Percentiles rank a stretch among this genome's conserved stretches.
Evolutionary conservation across 2,797 vertebrate genomes (phyloP).

Genomic region (Falco cherrug): DNA sequence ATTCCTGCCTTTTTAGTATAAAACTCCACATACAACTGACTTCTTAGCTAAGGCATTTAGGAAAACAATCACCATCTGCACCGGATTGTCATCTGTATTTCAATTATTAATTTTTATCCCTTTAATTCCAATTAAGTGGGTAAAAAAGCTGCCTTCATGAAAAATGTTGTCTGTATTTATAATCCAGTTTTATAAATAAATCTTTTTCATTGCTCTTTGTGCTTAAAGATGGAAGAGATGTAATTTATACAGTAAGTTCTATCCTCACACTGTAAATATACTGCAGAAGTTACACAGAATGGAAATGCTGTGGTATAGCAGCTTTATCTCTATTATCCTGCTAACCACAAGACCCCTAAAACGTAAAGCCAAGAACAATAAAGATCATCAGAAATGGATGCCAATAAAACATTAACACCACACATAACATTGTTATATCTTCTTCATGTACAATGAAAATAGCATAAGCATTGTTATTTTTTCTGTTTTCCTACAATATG

Average conservation of each 20-base stretch:
- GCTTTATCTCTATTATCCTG: not conserved
- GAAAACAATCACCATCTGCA: not conserved
- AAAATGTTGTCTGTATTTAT: not conserved
- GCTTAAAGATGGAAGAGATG: not conserved
- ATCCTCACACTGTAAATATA: not conserved
- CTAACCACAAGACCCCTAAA: not conserved
- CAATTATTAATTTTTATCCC: constrained; percentile 4
- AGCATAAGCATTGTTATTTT: not conserved
- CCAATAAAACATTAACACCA: not conserved
- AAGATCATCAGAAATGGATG: not conserved
- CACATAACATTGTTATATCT: not conserved
- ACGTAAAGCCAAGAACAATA: not conserved
- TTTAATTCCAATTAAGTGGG: not conserved
- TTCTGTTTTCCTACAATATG: not conserved
- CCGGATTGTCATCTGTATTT: not conserved
- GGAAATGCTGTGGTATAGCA: not conserved
- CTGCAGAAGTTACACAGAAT: not conserved
- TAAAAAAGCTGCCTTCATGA: not conserved
- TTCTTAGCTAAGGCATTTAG: not conserved
- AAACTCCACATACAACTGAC: not conserved
- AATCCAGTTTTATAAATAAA: not conserved
- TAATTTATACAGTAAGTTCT: not conserved
- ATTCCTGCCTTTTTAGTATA: not conserved
- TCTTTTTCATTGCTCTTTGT: not conserved
- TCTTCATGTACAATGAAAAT: not conserved